Base-by-base conservation (phyloP, 2,797 vertebrate species). In the Cryptoblepharus egeriae region DNA sequence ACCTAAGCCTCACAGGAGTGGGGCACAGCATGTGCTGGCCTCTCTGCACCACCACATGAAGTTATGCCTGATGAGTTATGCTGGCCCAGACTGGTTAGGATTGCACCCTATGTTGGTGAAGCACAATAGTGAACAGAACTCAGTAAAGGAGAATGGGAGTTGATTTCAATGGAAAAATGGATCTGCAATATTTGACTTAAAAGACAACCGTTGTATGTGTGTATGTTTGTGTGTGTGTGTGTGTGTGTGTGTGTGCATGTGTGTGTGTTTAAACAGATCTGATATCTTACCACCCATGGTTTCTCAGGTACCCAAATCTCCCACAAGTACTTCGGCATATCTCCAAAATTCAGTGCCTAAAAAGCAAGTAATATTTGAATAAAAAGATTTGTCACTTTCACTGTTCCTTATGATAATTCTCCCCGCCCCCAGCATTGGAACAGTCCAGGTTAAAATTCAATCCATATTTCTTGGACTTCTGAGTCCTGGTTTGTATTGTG, bases 301-400 rank as follows among this genome's bases (percentile, higher is more conserved):
- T 93, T 91, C 12, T 79, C 90, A 92, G 86, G 86, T 86, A 92
- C 79, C 74, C 79, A 90, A 87, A 93, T 90, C 76, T 91, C 85
- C 88, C 91, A 79, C 89, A 93, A 92, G 70, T 91, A 90, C 84
- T 91, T 94, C 81, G 79, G 69, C 84, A 87, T 91, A 93, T 92
- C 89, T 93, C 83, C 85, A 89, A 93, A 91, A 87, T 90, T 86
- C 87, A 92, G 80, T 92, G 86, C 83, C 88, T 90, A 92, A 91
- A 93, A 93, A 91, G 72, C 81, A 93, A 91, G 58, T 85, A 90
- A 87, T 89, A 93, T 90, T 94, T 91, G 55, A 93, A 94, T 91
- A 89, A 90, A 93, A 92, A 89, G 45, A 49, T 83, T 30, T 82
- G 87, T 82, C 84, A 82, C 49, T 91, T 89, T 91, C 80, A 78